phyloP scores from a whole-genome alignment of 2,797 vertebrate species.

The Gorsachius magnificus region DNA sequence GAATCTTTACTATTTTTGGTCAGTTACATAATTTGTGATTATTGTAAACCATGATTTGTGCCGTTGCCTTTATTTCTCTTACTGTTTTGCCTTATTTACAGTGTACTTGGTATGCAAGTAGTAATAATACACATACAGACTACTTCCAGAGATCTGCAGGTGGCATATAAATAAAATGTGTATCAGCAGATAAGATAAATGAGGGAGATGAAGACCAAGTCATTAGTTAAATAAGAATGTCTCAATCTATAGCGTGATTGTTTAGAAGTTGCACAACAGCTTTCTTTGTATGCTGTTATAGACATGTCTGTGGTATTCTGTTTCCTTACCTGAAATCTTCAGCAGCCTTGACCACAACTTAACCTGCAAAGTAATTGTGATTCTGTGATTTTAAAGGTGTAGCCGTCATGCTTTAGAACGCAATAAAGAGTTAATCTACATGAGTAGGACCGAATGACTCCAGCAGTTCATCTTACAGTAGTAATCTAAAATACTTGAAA shows the following conservation, averaged over 20 bases:
- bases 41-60: background rate
- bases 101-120: background rate
- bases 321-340: constrained; percentile 54
- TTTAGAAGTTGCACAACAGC: background rate
- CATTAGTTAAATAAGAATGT: background rate
- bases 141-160: background rate
- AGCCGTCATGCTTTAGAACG: background rate
- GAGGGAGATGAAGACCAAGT: background rate
- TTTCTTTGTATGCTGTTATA: background rate
- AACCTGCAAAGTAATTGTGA: constrained; percentile 27
- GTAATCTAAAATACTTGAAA: background rate
- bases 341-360: constrained; percentile 36
- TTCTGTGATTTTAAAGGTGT: constrained; percentile 54
- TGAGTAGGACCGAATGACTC: background rate
- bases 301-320: background rate
- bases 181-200: background rate
- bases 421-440: background rate
- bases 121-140: background rate
- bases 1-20: background rate
- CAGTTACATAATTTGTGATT: background rate
- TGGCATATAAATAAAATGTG: background rate
- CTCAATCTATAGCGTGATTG: background rate
- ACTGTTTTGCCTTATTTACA: background rate
- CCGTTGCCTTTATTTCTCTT: background rate
- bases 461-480: background rate